Evolutionary conservation across 2,888 invertebrate species (phyloP).

Genomic region (Dendrolimus houi): DNA sequence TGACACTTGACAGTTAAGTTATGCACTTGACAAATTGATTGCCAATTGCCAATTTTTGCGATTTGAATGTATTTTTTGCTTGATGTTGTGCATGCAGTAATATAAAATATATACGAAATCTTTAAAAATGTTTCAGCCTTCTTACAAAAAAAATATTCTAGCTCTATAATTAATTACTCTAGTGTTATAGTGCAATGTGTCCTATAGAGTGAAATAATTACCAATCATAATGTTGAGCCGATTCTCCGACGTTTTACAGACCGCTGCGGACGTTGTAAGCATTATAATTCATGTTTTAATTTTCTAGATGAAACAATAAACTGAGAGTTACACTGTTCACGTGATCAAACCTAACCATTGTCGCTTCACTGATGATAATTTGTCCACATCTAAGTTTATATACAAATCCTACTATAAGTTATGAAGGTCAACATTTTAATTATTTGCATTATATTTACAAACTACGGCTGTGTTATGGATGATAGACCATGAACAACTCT

Average conservation of each 20-base stretch:
- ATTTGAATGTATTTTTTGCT: not conserved
- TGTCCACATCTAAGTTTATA: no score
- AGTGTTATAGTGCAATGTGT: not conserved
- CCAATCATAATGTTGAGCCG: conserved; percentile 62
- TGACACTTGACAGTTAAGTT: not conserved
- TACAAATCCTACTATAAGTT: no score
- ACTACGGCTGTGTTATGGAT: no score
- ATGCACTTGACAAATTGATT: not conserved
- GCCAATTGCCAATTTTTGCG: not conserved
- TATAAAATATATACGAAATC: not conserved
- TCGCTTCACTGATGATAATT: no score
- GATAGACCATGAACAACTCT: no score
- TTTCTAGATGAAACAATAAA: no score
- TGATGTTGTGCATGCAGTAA: not conserved
- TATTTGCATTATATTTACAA: no score
- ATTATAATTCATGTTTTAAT: conserved; percentile 3
- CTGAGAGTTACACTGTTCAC: no score
- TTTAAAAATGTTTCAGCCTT: not conserved
- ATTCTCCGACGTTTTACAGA: conserved; percentile 73
- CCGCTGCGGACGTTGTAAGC: conserved; percentile 75
- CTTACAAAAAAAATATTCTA: not conserved
- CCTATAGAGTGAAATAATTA: conserved; percentile 1
- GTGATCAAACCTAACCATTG: no score
- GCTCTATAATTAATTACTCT: not conserved
- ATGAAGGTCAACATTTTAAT: no score